phyloP scores from a whole-genome alignment of 2,888 invertebrate genomes.

The Odontothrips loti region DNA sequence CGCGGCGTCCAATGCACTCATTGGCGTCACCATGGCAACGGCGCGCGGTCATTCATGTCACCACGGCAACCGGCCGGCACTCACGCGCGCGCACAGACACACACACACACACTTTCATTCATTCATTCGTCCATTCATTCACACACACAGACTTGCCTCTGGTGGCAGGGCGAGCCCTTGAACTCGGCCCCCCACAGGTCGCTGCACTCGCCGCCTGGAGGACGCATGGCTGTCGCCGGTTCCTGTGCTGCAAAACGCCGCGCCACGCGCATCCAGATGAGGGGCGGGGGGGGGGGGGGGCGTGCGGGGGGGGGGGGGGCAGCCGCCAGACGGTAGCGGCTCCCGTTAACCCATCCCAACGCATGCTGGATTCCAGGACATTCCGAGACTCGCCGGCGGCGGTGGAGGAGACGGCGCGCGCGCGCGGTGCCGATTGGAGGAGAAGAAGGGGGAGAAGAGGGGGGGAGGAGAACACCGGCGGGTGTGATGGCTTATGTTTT shows the following conservation, averaged over 20 bases:
- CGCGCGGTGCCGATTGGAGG: not conserved
- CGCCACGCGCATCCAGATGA: not conserved
- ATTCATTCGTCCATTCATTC: not conserved
- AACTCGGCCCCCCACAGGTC: constrained; percentile 44
- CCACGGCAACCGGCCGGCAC: not conserved
- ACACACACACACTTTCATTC: too few relatives aligned
- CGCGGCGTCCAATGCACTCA: not conserved
- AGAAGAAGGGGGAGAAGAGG: not conserved
- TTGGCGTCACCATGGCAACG: not conserved
- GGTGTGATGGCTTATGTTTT: not conserved
- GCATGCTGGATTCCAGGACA: not conserved
- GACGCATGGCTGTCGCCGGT: constrained; percentile 41
- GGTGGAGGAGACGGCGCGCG: not conserved
- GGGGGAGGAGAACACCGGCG: too few relatives aligned
- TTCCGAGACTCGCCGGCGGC: not conserved
- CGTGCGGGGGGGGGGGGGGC: not conserved
- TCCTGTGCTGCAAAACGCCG: not conserved
- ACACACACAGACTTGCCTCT: constrained; percentile 42
- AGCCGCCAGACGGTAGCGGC: not conserved
- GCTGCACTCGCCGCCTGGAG: constrained; percentile 44
- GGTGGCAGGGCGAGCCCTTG: constrained; percentile 44
- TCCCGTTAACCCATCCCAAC: too few relatives aligned
- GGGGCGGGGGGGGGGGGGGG: constrained; percentile 22
- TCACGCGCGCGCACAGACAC: not conserved
- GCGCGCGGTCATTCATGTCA: not conserved